phyloP scores from a whole-genome alignment of 2,113 vertebrate genomes.

The Oreochromis aureus region DNA sequence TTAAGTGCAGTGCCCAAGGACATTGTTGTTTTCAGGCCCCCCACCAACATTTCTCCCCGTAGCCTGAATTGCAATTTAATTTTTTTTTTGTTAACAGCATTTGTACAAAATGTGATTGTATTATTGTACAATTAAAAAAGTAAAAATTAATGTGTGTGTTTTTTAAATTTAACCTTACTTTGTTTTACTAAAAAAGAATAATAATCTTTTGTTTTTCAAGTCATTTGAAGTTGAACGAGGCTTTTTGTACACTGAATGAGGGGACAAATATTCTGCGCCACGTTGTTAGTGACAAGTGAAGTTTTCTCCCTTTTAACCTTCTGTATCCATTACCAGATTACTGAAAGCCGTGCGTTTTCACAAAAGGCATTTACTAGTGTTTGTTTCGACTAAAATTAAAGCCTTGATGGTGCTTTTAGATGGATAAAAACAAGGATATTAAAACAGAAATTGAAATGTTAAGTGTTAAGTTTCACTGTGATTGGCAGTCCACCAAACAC shows the following conservation, averaged over 20 bases:
- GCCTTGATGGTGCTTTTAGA: not conserved
- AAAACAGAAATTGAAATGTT: not conserved
- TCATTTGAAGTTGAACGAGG: not conserved
- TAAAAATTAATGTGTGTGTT: not conserved
- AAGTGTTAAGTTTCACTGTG: not conserved
- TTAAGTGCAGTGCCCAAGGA: conserved; percentile 21
- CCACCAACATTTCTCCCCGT: conserved; percentile 15
- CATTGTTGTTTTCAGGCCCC: conserved; percentile 34
- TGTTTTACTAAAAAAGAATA: not conserved
- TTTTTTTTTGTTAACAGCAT: conserved; percentile 29
- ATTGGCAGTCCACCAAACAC: not conserved
- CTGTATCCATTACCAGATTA: not conserved
- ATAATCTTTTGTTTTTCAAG: not conserved
- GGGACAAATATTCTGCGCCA: not conserved
- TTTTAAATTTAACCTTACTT: not conserved
- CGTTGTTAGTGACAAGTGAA: not conserved
- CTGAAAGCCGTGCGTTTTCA: not conserved
- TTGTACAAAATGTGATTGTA: conserved; percentile 72
- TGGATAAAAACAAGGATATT: not conserved
- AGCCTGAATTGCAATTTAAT: conserved; percentile 46
- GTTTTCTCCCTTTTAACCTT: not conserved
- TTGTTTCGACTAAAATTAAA: not conserved
- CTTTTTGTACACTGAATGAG: not conserved
- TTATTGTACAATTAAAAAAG: conserved; percentile 70
- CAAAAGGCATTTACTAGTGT: not conserved